A percentile compares a stretch with the other conserved stretches of the same genome.
phyloP scores from a whole-genome alignment of 2,797 vertebrate genomes.

The Catharus ustulatus region DNA sequence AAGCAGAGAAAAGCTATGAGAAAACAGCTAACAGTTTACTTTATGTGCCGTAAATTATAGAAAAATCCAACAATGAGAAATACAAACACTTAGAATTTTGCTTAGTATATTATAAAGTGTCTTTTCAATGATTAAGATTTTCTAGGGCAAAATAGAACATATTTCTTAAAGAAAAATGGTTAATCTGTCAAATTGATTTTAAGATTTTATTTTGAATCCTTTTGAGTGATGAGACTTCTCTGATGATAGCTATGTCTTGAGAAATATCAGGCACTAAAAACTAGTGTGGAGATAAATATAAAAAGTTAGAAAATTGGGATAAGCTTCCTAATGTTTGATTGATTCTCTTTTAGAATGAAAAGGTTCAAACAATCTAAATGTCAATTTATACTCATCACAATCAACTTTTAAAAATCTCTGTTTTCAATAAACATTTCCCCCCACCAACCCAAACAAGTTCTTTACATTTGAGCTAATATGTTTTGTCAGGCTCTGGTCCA shows the following conservation, averaged over 20 bases:
- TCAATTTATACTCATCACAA: background rate
- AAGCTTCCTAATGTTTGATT: background rate
- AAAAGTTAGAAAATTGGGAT: background rate
- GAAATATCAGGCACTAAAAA: background rate
- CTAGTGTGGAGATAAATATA: background rate
- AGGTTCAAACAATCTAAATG: background rate
- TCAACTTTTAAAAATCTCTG: background rate
- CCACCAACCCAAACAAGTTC: background rate
- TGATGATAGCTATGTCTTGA: background rate
- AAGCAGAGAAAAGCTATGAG: background rate
- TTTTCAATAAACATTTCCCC: background rate
- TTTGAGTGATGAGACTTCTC: background rate
- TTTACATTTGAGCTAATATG: constrained; percentile 2
- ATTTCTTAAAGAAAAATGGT: background rate
- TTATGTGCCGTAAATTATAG: background rate
- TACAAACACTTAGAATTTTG: background rate
- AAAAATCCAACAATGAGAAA: background rate
- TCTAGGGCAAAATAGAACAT: background rate
- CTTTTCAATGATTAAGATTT: background rate
- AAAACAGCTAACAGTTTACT: background rate
- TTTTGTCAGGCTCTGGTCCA: background rate
- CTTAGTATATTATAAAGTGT: background rate
- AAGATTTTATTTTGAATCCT: background rate
- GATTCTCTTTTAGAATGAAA: background rate
- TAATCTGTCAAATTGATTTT: background rate